phyloP scores from a whole-genome alignment of 2,113 vertebrate genomes.

The Oreochromis tanganicae region DNA sequence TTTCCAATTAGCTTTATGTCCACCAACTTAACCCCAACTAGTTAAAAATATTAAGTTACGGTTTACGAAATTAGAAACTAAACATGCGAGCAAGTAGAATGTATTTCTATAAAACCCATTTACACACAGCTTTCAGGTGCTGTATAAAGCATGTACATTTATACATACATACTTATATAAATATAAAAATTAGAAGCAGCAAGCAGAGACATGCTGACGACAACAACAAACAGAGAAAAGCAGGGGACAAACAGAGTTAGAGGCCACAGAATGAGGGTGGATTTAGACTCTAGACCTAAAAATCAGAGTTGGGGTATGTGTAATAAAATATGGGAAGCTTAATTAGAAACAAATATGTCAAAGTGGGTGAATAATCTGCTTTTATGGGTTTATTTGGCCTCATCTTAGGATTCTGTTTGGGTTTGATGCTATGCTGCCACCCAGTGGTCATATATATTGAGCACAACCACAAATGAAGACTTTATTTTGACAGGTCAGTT shows the following conservation, averaged over 20 bases:
- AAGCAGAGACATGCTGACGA: neutral
- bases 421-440: slow-evolving; percentile 46
- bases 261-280: neutral
- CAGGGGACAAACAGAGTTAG: neutral
- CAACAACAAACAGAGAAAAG: neutral
- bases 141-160: neutral
- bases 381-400: neutral
- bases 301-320: neutral
- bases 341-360: neutral
- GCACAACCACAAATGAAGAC: neutral
- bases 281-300: neutral
- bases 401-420: neutral
- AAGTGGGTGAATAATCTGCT: neutral
- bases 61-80: neutral
- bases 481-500: neutral
- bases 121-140: neutral
- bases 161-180: neutral
- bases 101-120: neutral
- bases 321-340: neutral
- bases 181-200: neutral
- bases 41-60: neutral
- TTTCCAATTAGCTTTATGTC: neutral
- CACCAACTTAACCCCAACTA: neutral
- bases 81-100: neutral
- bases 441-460: slow-evolving; percentile 8